phyloP scores from a whole-genome alignment of 2,113 vertebrate genomes.

The Tetrao urogallus region DNA sequence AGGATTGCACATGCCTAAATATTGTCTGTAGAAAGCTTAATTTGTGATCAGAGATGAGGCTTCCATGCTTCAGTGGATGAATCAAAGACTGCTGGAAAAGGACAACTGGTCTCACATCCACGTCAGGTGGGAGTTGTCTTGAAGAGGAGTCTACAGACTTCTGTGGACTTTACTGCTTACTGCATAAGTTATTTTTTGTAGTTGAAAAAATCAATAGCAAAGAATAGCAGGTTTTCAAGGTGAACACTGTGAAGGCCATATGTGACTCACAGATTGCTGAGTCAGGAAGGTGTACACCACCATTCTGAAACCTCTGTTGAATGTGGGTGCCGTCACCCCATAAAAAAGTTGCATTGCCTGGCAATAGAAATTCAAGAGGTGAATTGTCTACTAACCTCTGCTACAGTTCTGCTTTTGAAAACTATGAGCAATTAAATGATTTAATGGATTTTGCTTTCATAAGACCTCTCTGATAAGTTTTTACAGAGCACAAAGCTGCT shows the following conservation, averaged over 20 bases:
- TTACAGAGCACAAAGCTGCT: neutral
- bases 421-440: neutral
- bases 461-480: neutral
- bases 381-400: neutral
- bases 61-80: neutral
- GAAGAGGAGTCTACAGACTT: neutral
- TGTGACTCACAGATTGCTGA: neutral
- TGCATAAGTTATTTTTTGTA: neutral
- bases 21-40: neutral
- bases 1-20: neutral
- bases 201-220: neutral
- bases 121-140: neutral
- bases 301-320: neutral
- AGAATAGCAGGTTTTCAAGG: neutral
- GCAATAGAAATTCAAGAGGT: neutral
- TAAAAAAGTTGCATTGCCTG: neutral
- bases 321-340: neutral
- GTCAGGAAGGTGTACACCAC: neutral
- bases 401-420: neutral
- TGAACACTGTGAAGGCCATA: accelerated
- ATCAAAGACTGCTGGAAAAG: neutral
- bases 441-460: neutral
- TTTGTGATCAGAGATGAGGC: neutral
- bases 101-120: neutral
- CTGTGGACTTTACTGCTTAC: neutral